phyloP scores from a whole-genome alignment of 1,140 invertebrate species.

The Coboldia fuscipes region DNA sequence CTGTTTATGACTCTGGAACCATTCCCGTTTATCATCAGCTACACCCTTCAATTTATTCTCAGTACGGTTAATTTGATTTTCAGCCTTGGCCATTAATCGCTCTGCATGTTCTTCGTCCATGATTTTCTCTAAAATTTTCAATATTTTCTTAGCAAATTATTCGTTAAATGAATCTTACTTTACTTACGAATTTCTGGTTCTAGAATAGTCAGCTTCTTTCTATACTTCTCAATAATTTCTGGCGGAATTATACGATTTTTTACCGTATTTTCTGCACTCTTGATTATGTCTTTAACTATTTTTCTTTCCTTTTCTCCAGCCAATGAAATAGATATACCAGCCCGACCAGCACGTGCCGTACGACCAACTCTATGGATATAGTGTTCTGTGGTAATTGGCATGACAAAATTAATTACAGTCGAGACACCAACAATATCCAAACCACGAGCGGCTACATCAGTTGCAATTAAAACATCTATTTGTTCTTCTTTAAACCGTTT shows the following conservation, averaged over 20 bases:
- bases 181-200: slow-evolving; percentile 47
- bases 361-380: slow-evolving; percentile 88
- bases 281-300: slow-evolving; percentile 81
- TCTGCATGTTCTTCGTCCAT: slow-evolving; percentile 70
- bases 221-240: slow-evolving; percentile 77
- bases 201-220: slow-evolving; percentile 42
- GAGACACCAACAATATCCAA: slow-evolving; percentile 91
- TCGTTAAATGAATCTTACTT: slow-evolving; percentile 1
- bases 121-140: slow-evolving; percentile 33
- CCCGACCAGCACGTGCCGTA: slow-evolving; percentile 81
- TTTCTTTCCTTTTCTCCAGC: slow-evolving; percentile 80
- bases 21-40: slow-evolving; percentile 30
- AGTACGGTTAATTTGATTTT: slow-evolving; percentile 62
- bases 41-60: slow-evolving; percentile 46
- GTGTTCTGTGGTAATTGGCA: slow-evolving; percentile 84
- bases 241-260: slow-evolving; percentile 71
- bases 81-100: slow-evolving; percentile 55
- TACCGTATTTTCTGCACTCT: slow-evolving; percentile 61
- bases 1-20: slow-evolving; percentile 79
- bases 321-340: slow-evolving; percentile 78
- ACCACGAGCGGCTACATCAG: slow-evolving; percentile 90
- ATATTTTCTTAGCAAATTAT: background rate
- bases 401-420: slow-evolving; percentile 91
- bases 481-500: slow-evolving; percentile 72
- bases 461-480: slow-evolving; percentile 82